A percentile compares a stretch with the other conserved stretches of the same genome.
These are phyloP conservation scores for Piaya cayana DNA, from an alignment of 2,113 vertebrate species.

Conservation along the genomic window DNA sequence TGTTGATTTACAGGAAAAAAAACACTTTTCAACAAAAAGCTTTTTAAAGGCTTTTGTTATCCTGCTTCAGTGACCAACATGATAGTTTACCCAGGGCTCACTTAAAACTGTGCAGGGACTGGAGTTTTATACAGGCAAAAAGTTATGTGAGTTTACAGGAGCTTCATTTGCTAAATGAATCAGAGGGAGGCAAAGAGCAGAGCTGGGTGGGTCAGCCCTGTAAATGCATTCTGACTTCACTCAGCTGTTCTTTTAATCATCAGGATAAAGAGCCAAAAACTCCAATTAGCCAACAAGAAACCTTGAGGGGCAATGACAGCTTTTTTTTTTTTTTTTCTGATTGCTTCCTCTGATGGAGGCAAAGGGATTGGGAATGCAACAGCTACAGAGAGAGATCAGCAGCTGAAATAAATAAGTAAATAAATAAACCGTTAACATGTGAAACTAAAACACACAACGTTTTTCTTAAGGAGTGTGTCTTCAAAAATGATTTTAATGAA, in stretches of 20 bases:
- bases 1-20: not conserved
- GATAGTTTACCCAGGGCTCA: constrained; percentile 13
- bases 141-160: not conserved
- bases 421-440: not conserved
- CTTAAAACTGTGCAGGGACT: not conserved
- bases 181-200: constrained; percentile 36
- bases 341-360: not conserved
- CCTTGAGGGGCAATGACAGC: constrained; percentile 19
- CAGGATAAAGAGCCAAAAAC: constrained; percentile 27
- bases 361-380: not conserved
- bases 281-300: not conserved
- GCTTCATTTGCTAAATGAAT: constrained; percentile 67
- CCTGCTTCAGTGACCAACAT: not conserved
- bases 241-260: constrained; percentile 62
- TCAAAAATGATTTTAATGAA: not conserved
- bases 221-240: constrained; percentile 19
- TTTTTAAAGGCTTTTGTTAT: not conserved
- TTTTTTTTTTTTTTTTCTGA: no score
- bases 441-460: not conserved
- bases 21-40: not conserved
- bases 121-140: not conserved
- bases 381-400: not conserved
- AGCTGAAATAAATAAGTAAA: not conserved
- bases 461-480: not conserved
- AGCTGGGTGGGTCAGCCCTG: constrained; percentile 3